A percentile compares a stretch with the other conserved stretches of the same genome.
Conservation (phyloP, 2,888 invertebrate genomes). For the Drosophila eohydei region DNA sequence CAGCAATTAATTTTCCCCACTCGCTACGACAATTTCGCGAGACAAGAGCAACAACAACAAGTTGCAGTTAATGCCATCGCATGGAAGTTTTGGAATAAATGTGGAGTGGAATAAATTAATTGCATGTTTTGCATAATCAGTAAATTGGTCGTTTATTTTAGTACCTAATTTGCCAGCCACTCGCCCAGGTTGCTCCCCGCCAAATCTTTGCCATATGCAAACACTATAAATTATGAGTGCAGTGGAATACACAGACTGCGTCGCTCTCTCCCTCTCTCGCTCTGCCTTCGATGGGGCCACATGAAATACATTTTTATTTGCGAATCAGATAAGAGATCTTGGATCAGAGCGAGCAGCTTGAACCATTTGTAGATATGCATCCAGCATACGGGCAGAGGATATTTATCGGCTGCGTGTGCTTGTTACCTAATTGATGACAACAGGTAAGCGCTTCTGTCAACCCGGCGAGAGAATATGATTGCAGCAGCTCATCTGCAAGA, state of each 20-base stretch:
- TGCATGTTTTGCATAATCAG: conserved; percentile 82
- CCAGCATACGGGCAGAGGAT: conserved; percentile 20
- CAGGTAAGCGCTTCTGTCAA: conserved; percentile 83
- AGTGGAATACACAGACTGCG: conserved; percentile 17
- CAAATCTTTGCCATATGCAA: conserved; percentile 21
- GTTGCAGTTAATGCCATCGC: conserved; percentile 37
- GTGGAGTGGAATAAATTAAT: conserved; percentile 73
- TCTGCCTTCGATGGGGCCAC: conserved; percentile 39
- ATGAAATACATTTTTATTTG: conserved; percentile 75
- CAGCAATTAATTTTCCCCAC: conserved; percentile 67
- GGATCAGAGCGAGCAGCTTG: conserved; percentile 45
- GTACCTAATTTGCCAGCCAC: conserved; percentile 73
- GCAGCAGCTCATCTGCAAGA: conserved; percentile 33
- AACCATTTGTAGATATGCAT: conserved; percentile 50
- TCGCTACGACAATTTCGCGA: conserved; percentile 25
- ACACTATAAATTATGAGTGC: conserved; percentile 70
- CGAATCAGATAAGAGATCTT: conserved; percentile 75
- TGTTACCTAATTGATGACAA: conserved; percentile 84
- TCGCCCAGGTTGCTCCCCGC: background rate
- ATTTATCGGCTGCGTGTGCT: conserved; percentile 83
- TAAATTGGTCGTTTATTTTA: conserved; percentile 82
- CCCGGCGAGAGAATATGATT: conserved; percentile 43
- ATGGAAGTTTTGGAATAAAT: conserved; percentile 52
- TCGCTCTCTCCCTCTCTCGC: background rate
- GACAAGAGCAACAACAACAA: conserved; percentile 37